These are phyloP conservation scores for Cariama cristata DNA, from an alignment of 2,113 vertebrate species.

Conservation along the genomic window DNA sequence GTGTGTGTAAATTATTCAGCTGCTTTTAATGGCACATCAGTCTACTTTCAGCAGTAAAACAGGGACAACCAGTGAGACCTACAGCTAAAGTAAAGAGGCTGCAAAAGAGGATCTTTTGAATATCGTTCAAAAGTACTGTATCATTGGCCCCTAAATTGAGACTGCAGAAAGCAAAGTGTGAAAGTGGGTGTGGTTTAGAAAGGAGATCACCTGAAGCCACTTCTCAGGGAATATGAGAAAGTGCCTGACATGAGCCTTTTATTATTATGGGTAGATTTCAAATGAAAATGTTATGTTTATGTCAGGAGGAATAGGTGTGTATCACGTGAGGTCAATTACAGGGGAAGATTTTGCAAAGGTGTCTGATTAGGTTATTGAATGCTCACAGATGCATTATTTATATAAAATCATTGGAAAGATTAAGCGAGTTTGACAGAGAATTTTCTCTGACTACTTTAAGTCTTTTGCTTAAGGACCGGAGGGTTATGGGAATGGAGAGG, in stretches of 20 bases:
- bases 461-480: background rate
- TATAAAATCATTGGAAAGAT: background rate
- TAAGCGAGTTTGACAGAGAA: background rate
- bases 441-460: background rate
- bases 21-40: slow-evolving; percentile 6
- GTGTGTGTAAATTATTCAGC: slow-evolving; percentile 8
- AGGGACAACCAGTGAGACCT: background rate
- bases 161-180: background rate
- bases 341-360: background rate
- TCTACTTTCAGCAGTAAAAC: background rate
- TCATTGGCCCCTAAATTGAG: background rate
- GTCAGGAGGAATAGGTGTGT: background rate
- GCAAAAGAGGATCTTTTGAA: background rate
- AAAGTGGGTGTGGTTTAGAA: background rate
- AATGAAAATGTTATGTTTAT: background rate
- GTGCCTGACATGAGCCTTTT: background rate
- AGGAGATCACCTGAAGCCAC: background rate
- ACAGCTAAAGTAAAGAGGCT: background rate
- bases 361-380: background rate
- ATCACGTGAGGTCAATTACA: background rate
- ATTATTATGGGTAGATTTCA: background rate
- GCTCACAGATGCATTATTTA: background rate
- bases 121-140: background rate
- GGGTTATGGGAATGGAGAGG: background rate
- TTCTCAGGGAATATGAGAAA: background rate